phyloP scores from a whole-genome alignment of 2,113 vertebrate genomes.

The Aspidoscelis tigris region DNA sequence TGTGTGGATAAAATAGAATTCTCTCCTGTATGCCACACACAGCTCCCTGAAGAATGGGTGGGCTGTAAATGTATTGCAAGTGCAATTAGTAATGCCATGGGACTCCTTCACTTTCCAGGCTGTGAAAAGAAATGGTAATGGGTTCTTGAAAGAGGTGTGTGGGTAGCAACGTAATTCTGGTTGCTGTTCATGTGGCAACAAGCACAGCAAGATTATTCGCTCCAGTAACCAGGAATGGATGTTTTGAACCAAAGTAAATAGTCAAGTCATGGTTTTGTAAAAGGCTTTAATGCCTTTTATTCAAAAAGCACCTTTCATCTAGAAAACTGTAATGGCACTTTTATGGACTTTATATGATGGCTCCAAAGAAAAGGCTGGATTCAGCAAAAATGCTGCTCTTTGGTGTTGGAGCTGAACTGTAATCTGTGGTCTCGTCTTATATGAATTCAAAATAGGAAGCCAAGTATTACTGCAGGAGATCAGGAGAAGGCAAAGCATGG shows the following conservation, averaged over 20 bases:
- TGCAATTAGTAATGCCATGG: background rate
- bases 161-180: background rate
- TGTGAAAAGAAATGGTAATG: rapidly evolving
- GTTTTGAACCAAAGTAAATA: conserved; percentile 64
- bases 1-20: conserved; percentile 45
- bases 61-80: conserved; percentile 24
- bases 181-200: conserved; percentile 22
- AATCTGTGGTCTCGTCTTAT: background rate
- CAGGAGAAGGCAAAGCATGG: background rate
- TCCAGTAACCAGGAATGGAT: conserved; percentile 57
- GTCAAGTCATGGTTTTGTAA: background rate
- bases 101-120: background rate
- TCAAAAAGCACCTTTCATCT: conserved; percentile 49
- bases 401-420: background rate
- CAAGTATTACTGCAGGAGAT: background rate
- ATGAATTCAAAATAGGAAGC: background rate
- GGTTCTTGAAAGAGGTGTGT: background rate
- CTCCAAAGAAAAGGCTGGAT: conserved; percentile 14
- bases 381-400: conserved; percentile 10
- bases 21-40: conserved; percentile 29
- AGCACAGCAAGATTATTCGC: conserved; percentile 57
- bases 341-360: background rate
- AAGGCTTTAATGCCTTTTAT: conserved; percentile 44
- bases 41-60: background rate
- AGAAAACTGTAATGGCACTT: conserved; percentile 36